Conservation (phyloP, 1,140 invertebrate species). For the Pinna nobilis region DNA sequence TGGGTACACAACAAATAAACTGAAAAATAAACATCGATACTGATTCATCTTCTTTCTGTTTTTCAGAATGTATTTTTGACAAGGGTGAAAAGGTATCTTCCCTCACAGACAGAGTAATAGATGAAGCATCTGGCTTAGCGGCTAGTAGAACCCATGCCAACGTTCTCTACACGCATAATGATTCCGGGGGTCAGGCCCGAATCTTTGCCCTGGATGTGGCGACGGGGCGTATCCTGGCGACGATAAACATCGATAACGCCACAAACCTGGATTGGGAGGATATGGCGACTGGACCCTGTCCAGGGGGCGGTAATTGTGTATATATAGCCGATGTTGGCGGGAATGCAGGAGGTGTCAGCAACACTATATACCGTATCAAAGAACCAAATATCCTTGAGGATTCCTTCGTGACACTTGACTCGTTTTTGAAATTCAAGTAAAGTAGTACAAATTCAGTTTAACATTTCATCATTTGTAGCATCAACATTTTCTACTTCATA, state of each 20-base stretch:
- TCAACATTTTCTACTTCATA: too few species aligned
- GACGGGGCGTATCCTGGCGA: constrained; percentile 37
- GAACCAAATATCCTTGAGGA: constrained; percentile 42
- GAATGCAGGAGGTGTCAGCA: constrained; percentile 48
- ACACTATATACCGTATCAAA: constrained; percentile 52
- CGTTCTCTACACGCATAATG: constrained; percentile 60
- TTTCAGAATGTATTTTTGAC: too few species aligned
- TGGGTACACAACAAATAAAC: too few species aligned
- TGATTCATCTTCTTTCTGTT: too few species aligned
- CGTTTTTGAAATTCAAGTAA: constrained; percentile 47
- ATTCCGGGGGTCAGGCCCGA: constrained; percentile 39
- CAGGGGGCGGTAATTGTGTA: constrained; percentile 45
- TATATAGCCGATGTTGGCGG: constrained; percentile 60
- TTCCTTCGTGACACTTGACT: constrained; percentile 33
- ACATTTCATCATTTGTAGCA: too few species aligned
- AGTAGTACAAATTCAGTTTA: neutral
- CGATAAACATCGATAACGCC: constrained; percentile 43
- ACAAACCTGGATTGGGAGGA: constrained; percentile 61
- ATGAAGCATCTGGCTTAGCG: constrained; percentile 59
- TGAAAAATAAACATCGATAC: too few species aligned
- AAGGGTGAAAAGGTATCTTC: too few species aligned
- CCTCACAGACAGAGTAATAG: too few species aligned
- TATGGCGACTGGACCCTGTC: constrained; percentile 56
- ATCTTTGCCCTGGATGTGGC: constrained; percentile 44
- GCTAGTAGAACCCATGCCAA: constrained; percentile 52